Evolutionary conservation across 2,797 vertebrate species (phyloP), one percentile per base, ranked within the genome.

Genomic region (Galago senegalensis): DNA sequence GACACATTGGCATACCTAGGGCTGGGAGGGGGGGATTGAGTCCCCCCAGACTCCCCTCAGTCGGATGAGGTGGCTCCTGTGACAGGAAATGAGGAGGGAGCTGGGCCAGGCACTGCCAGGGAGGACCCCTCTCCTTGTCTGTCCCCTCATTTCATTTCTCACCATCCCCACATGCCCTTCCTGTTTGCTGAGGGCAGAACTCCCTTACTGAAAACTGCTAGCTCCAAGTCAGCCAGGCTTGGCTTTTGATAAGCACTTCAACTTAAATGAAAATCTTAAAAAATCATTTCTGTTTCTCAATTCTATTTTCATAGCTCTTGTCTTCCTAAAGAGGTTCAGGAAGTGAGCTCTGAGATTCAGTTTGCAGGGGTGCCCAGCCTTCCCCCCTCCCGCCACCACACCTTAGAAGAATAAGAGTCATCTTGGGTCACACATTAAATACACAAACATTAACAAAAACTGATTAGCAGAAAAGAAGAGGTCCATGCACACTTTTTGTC

Each of bases 231-330:
- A 61, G 34, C 25, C 76, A 72, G 53, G 31, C 25, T 65, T n/a
- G 70, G n/a, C 8, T 76, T 70, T 87, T 82, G 75, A 70, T 46
- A 75, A 92, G 53, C 31, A 18, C 29, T 67, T 67, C n/a, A 67
- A 67, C 31, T n/a, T 69, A 83, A 72, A 37, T 58, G 53, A 58
- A 83, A 82, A 56, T 23, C 17, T 13, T 56, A 80, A 72, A 49
- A 73, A 82, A 20, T 14, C 8, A 1, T 70, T 75, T 72, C 43
- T 82, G 27, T 18, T 58, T 90, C 85, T 86, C 29, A 23, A 58
- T 6, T 86, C 61, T 87, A 9, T 85, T 91, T 87, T 83, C 58
- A 76, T 34, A 56, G 72, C 40, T 56, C 37, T 65, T 10, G 3
- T 29, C 27, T 65, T 77, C 89, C 77, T 79, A 21, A 40, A 85